Percentiles rank a stretch among this genome's conserved stretches.
Evolutionary conservation across 2,797 vertebrate species (phyloP).

Genomic region (Hapalemur alaotrensis): DNA sequence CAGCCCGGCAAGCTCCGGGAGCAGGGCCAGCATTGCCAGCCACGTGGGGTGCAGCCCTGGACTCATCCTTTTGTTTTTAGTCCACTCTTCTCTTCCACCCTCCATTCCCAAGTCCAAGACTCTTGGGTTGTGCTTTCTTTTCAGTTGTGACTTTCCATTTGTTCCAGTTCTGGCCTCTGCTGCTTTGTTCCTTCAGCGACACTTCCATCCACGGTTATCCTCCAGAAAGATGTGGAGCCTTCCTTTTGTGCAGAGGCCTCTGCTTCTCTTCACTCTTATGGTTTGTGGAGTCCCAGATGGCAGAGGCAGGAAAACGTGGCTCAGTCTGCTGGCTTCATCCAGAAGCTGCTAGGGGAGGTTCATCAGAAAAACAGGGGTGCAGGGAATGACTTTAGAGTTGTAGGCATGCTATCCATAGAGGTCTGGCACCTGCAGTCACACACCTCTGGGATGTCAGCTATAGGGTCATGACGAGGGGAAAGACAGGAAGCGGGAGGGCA

Average conservation of each 20-base stretch:
- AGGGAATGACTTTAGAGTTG: neutral
- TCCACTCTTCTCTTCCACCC: neutral
- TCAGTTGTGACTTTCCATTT: neutral
- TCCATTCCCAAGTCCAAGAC: neutral
- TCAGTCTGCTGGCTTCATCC: neutral
- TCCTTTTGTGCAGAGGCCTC: neutral
- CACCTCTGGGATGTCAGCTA: neutral
- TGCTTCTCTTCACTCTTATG: neutral
- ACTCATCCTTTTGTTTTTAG: neutral
- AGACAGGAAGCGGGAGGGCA: too few relatives aligned
- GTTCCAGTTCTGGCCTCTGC: neutral
- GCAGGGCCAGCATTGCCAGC: rapidly evolving
- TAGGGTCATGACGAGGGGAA: neutral
- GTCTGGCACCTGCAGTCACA: neutral
- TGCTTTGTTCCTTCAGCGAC: neutral
- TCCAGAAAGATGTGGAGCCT: neutral
- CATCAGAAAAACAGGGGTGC: neutral
- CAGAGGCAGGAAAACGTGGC: neutral
- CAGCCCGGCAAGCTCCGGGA: neutral
- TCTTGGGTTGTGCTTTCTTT: neutral
- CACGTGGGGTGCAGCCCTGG: rapidly evolving
- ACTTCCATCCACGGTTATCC: neutral
- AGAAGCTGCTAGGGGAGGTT: neutral
- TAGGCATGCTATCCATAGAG: neutral
- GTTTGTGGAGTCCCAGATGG: neutral